Evolutionary conservation across 2,113 vertebrate species (phyloP).

Genomic region (Oryzias javanicus): DNA sequence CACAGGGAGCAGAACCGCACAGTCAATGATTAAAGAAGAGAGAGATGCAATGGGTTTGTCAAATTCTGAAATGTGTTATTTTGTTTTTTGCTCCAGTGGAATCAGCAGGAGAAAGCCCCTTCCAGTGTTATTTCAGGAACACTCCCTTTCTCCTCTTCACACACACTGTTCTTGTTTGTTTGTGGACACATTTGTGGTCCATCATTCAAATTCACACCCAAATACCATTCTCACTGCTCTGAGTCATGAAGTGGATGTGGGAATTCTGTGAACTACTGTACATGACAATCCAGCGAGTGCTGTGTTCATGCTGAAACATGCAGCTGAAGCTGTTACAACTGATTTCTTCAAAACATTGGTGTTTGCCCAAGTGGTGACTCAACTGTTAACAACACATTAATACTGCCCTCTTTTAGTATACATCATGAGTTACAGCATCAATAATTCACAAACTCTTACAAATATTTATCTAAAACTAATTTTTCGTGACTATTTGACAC

Average conservation of each 20-base stretch:
- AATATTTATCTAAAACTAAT: no score
- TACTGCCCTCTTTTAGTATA: no score
- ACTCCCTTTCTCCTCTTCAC: constrained; percentile 6
- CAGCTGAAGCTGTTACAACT: background rate
- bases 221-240: background rate
- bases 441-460: no score
- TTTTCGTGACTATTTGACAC: no score
- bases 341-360: background rate
- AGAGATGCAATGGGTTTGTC: constrained; percentile 27
- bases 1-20: constrained; percentile 31
- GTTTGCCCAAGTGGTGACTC: background rate
- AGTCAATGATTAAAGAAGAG: constrained; percentile 59
- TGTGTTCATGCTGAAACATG: constrained; percentile 17
- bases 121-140: constrained; percentile 22
- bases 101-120: constrained; percentile 22
- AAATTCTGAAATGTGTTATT: no score
- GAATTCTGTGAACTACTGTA: constrained; percentile 3
- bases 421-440: no score
- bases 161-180: constrained; percentile 5
- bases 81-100: no score
- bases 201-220: constrained; percentile 4
- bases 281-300: background rate
- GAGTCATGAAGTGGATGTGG: constrained; percentile 18
- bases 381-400: no score
- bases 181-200: constrained; percentile 10